These are phyloP conservation scores for Thalassaphorura encarpata DNA, from an alignment of 1,140 invertebrate species.

Conservation along the genomic window DNA sequence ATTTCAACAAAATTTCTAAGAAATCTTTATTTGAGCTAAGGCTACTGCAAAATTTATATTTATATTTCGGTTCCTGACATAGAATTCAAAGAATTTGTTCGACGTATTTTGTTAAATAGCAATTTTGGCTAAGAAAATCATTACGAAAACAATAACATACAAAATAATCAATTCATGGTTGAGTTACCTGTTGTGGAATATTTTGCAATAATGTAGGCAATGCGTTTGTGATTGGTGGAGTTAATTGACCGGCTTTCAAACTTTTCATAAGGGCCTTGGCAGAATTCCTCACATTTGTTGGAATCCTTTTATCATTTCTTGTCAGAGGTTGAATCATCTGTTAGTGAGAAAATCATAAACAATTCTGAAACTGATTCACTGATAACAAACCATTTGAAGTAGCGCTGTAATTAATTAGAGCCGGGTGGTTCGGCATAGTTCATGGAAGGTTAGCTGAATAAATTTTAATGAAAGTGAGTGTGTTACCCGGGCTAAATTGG, in stretches of 20 bases:
- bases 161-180: background rate
- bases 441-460: background rate
- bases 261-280: background rate
- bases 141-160: background rate
- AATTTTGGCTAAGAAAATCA: too few species aligned
- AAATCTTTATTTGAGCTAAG: too few species aligned
- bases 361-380: too few species aligned
- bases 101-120: too few species aligned
- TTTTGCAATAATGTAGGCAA: background rate
- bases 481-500: slow-evolving; percentile 14
- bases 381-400: too few species aligned
- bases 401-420: too few species aligned
- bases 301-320: background rate
- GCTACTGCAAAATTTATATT: too few species aligned
- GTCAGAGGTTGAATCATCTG: background rate
- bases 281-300: background rate
- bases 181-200: too few species aligned
- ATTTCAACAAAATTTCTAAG: too few species aligned
- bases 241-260: background rate
- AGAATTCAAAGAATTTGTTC: too few species aligned
- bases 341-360: background rate
- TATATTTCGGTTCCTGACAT: too few species aligned
- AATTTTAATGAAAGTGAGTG: background rate
- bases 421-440: too few species aligned
- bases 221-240: background rate